Percentiles rank a stretch among this genome's conserved stretches.
phyloP scores from a whole-genome alignment of 2,888 invertebrate genomes.

The Schizaphis graminum region DNA sequence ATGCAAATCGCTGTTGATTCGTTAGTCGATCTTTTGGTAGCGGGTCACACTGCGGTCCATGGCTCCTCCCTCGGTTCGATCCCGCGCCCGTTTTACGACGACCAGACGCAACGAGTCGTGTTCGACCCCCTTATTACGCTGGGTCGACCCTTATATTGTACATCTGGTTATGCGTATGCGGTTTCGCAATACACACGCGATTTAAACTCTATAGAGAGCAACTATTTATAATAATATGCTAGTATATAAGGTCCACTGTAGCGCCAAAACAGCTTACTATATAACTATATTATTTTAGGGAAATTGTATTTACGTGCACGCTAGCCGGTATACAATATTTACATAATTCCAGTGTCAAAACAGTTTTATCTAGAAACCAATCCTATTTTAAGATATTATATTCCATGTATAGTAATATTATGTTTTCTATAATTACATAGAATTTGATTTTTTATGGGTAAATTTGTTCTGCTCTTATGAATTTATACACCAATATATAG shows the following conservation, averaged over 20 bases:
- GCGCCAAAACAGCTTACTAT: background rate
- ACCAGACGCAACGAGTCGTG: background rate
- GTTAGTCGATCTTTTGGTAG: background rate
- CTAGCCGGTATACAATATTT: background rate
- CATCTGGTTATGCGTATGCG: background rate
- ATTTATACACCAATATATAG: background rate
- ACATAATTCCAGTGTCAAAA: background rate
- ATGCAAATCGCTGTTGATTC: background rate
- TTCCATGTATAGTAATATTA: background rate
- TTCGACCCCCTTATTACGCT: background rate
- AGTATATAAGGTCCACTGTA: background rate
- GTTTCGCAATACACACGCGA: background rate
- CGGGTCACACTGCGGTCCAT: slow-evolving; percentile 62
- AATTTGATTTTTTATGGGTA: background rate
- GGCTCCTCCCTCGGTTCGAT: slow-evolving; percentile 46
- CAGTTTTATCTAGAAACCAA: background rate
- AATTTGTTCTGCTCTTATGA: background rate
- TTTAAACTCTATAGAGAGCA: background rate
- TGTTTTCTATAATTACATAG: background rate
- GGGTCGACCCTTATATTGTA: background rate
- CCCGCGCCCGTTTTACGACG: background rate
- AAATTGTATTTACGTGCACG: background rate
- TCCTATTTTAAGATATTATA: background rate
- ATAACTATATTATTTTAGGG: background rate
- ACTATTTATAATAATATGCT: background rate